Percentiles rank a stretch among this genome's conserved stretches.
Evolutionary conservation across 2,113 vertebrate genomes (phyloP).

Genomic region (Macaca mulatta): DNA sequence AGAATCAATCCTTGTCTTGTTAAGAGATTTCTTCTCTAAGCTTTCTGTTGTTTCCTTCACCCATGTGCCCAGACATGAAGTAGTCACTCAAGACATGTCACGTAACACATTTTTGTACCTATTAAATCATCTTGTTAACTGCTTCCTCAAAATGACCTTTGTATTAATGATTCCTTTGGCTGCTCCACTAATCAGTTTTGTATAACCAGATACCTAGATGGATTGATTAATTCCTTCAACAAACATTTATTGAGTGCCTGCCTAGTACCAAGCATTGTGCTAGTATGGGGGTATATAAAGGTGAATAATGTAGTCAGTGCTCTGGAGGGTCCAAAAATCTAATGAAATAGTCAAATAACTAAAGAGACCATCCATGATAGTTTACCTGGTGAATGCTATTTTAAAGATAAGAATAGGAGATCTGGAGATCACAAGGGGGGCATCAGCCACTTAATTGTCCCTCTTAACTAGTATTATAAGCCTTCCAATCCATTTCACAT

Average conservation of each 20-base stretch:
- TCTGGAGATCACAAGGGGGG: background rate
- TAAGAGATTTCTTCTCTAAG: background rate
- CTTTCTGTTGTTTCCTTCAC: background rate
- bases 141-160: constrained; percentile 25
- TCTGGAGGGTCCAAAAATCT: background rate
- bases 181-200: background rate
- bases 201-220: background rate
- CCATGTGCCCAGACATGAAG: background rate
- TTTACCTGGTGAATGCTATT: background rate
- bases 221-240: constrained; percentile 33
- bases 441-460: background rate
- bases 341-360: background rate
- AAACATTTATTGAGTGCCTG: background rate
- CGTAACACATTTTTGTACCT: background rate
- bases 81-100: background rate
- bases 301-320: background rate
- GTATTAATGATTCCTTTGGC: background rate
- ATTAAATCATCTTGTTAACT: constrained; percentile 27
- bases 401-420: background rate
- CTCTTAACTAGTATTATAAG: background rate
- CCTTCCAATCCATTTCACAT: background rate
- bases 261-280: background rate
- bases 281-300: background rate
- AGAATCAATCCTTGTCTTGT: constrained; percentile 7
- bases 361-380: background rate